A percentile compares a stretch with the other conserved stretches of the same genome.
phyloP scores from a whole-genome alignment of 35 echinoderm and acorn worm species.

The Strongylocentrotus purpuratus region DNA sequence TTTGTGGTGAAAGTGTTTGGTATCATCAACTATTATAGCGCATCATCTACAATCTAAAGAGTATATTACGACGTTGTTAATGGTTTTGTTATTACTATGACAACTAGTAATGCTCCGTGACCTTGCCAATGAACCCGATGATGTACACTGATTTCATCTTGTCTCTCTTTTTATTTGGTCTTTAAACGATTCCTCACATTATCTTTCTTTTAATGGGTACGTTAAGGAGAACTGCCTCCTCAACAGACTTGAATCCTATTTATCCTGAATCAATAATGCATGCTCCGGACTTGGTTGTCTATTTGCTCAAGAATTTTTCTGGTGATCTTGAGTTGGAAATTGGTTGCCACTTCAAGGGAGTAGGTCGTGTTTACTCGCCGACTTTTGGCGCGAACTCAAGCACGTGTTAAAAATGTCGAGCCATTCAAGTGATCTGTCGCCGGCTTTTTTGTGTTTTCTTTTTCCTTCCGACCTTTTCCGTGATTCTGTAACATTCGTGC shows the following conservation, averaged over 20 bases:
- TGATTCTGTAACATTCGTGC: not conserved
- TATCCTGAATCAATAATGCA: slow-evolving; percentile 46
- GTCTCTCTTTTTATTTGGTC: not conserved
- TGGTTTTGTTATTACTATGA: not conserved
- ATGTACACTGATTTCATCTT: not conserved
- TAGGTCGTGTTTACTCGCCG: not conserved
- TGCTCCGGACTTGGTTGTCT: not conserved
- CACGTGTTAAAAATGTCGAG: slow-evolving; percentile 9
- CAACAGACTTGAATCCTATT: slow-evolving; percentile 13
- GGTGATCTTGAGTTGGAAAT: not conserved
- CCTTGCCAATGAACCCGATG: not conserved
- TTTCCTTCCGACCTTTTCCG: not conserved
- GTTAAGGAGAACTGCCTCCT: not conserved
- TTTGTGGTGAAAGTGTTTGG: not conserved
- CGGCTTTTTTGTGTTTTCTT: not conserved
- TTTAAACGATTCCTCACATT: not conserved
- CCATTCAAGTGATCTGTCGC: not conserved
- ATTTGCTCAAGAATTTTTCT: slow-evolving; percentile 20
- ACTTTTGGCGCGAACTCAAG: not conserved
- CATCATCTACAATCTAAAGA: not conserved
- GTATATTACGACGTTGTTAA: not conserved
- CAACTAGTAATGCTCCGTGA: not conserved
- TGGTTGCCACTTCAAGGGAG: not conserved
- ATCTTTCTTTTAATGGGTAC: not conserved
- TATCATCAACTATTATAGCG: not conserved